phyloP scores from a whole-genome alignment of 2,888 invertebrate species.

The Andrena bucephala region DNA sequence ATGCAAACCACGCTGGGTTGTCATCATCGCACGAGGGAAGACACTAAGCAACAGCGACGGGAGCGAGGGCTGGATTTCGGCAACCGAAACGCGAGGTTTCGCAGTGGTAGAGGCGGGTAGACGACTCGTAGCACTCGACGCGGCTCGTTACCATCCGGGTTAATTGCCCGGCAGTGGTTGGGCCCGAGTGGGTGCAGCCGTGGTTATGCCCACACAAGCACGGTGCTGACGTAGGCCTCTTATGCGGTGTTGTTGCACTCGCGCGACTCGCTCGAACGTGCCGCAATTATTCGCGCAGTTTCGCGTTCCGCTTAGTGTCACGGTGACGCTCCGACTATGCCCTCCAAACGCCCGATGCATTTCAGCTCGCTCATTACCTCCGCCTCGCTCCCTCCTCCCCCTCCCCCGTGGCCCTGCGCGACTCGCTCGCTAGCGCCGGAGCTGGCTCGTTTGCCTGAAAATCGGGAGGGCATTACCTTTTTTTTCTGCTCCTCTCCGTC shows the following conservation, averaged over 20 bases:
- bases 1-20: not conserved
- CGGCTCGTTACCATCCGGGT: slow-evolving; percentile 82
- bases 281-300: slow-evolving; percentile 73
- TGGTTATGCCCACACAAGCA: slow-evolving; percentile 64
- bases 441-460: slow-evolving; percentile 39
- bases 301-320: slow-evolving; percentile 77
- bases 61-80: slow-evolving; percentile 46
- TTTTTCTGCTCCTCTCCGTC: slow-evolving; percentile 13
- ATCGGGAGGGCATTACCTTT: slow-evolving; percentile 44
- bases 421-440: not conserved
- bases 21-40: not conserved
- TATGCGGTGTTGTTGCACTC: slow-evolving; percentile 65
- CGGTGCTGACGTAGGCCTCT: slow-evolving; percentile 55
- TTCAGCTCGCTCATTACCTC: slow-evolving; percentile 79
- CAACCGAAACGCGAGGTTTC: slow-evolving; percentile 57
- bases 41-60: slow-evolving; percentile 7
- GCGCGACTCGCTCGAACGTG: slow-evolving; percentile 70
- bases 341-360: slow-evolving; percentile 81
- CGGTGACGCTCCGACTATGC: slow-evolving; percentile 82
- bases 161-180: slow-evolving; percentile 77
- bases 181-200: slow-evolving; percentile 69
- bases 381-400: slow-evolving; percentile 16
- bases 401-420: not conserved
- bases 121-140: slow-evolving; percentile 67
- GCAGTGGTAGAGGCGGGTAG: slow-evolving; percentile 54